A percentile compares a stretch with the other conserved stretches of the same genome.
Evolutionary conservation across 2,797 vertebrate species (phyloP).

Genomic region (Nyctibius grandis): DNA sequence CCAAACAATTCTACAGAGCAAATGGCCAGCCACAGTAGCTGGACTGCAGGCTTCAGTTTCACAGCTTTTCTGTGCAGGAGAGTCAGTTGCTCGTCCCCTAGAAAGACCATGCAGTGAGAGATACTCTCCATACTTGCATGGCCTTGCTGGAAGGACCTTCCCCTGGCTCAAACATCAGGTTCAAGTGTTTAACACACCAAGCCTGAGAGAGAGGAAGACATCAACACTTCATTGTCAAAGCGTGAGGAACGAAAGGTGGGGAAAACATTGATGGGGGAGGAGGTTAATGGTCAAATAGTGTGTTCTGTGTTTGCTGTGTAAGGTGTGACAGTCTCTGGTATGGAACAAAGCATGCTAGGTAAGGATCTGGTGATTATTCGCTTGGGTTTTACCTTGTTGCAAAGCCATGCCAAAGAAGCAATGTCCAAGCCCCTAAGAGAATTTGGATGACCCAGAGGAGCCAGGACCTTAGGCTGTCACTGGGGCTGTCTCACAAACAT

Average conservation of each 20-base stretch:
- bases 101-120: fast-evolving
- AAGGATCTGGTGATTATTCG: neutral
- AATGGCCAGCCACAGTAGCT: neutral
- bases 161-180: neutral
- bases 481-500: neutral
- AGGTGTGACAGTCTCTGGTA: neutral
- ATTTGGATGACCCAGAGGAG: neutral
- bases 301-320: neutral
- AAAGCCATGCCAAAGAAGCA: neutral
- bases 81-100: neutral
- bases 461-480: neutral
- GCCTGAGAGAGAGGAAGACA: neutral
- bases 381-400: neutral
- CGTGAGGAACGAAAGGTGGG: neutral
- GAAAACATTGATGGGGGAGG: neutral
- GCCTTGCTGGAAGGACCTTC: neutral
- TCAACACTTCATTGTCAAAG: neutral
- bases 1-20: neutral
- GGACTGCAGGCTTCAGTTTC: neutral
- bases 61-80: neutral
- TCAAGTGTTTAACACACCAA: neutral
- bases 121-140: fast-evolving
- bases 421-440: neutral
- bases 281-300: neutral
- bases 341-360: neutral